Evolutionary conservation across 2,113 vertebrate species (phyloP).

Genomic region (Albula goreensis): DNA sequence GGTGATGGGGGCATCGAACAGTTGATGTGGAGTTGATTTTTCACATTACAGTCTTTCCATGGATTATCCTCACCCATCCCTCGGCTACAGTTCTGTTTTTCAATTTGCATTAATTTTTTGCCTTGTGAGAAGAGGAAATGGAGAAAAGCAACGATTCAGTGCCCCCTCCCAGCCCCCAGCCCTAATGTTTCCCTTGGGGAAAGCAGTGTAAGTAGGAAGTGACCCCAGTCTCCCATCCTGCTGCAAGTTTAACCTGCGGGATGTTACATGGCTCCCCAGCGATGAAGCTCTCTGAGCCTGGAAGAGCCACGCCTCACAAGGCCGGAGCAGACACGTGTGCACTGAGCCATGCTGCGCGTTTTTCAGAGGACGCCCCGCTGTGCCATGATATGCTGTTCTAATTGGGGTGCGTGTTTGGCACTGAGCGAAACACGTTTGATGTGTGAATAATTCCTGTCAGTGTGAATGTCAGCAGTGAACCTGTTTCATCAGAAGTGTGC

Average conservation of each 20-base stretch:
- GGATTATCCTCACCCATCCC: no score
- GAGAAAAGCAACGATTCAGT: no score
- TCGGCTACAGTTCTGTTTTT: no score
- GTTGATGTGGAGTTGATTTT: background rate
- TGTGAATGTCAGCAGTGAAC: background rate
- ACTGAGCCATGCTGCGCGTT: background rate
- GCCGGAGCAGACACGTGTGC: background rate
- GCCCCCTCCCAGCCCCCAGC: no score
- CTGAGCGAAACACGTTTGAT: background rate
- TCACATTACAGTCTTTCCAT: background rate
- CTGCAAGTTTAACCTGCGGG: background rate
- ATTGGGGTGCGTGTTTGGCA: background rate
- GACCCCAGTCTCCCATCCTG: background rate
- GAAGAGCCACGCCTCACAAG: background rate
- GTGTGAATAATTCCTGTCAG: background rate
- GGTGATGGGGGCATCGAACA: background rate
- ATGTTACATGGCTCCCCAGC: background rate
- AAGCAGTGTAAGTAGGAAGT: background rate
- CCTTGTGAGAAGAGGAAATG: no score
- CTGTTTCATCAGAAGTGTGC: background rate
- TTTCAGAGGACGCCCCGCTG: background rate
- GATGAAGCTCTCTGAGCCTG: background rate
- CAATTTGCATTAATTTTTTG: no score
- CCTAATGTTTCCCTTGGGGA: background rate
- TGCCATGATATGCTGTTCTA: background rate